A percentile compares a stretch with the other conserved stretches of the same genome.
Conservation (phyloP, 1,140 invertebrate species). For the Eueides isabella region DNA sequence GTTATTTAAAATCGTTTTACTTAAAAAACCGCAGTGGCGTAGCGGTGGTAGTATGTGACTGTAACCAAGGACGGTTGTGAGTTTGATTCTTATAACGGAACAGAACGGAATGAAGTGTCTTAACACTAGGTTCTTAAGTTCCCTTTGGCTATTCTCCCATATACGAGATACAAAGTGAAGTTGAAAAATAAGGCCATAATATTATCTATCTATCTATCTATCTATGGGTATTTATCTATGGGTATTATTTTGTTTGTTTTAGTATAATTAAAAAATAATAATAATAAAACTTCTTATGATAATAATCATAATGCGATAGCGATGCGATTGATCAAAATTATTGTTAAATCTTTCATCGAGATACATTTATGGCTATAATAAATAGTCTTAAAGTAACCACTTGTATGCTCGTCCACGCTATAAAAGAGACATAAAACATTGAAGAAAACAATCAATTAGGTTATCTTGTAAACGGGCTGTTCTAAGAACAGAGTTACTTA, state of each 20-base stretch:
- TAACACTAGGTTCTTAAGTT: not conserved
- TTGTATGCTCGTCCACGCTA: conserved; percentile 36
- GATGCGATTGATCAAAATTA: conserved; percentile 15
- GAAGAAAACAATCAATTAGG: conserved; percentile 49
- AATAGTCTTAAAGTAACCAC: conserved; percentile 31
- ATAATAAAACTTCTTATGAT: not conserved
- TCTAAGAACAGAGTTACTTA: not conserved
- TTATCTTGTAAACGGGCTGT: conserved; percentile 36
- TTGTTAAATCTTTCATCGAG: conserved; percentile 23
- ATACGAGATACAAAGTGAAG: not conserved
- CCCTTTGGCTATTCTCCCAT: not conserved
- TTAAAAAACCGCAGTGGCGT: too few species aligned
- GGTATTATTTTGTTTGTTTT: too few species aligned
- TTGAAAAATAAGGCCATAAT: too few species aligned
- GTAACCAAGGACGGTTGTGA: not conserved
- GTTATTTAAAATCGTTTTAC: too few species aligned
- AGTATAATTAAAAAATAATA: too few species aligned
- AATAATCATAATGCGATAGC: not conserved
- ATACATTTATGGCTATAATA: conserved; percentile 23
- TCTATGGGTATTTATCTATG: too few species aligned
- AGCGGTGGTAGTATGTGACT: too few species aligned
- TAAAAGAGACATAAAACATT: conserved; percentile 36
- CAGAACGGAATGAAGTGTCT: not conserved
- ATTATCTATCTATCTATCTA: too few species aligned
- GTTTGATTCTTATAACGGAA: too few species aligned